Evolutionary conservation across 2,888 invertebrate genomes (phyloP).

Genomic region (Augiades crinisus): DNA sequence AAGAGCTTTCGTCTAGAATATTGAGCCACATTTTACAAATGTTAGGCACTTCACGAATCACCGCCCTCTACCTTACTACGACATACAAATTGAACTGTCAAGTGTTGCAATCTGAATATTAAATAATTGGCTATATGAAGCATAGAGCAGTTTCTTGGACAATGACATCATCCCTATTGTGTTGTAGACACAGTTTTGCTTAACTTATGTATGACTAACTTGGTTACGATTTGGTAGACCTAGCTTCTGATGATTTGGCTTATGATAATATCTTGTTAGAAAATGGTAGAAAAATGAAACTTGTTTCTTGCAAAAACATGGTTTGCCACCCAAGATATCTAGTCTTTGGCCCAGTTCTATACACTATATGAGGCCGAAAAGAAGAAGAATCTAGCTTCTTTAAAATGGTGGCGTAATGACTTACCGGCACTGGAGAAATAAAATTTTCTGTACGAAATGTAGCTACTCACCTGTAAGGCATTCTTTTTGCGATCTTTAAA

Average conservation of each 20-base stretch:
- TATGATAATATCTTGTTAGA: no score
- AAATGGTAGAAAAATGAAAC: no score
- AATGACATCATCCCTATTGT: constrained; percentile 17
- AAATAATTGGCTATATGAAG: constrained; percentile 17
- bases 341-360: no score
- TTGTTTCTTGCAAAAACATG: no score
- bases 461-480: not conserved
- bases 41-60: not conserved
- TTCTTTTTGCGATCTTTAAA: not conserved
- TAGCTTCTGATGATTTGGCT: not conserved
- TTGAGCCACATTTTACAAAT: no score
- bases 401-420: no score
- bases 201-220: constrained; percentile 6
- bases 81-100: constrained; percentile 4
- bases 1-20: no score
- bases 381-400: no score
- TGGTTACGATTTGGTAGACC: not conserved
- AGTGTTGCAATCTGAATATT: constrained; percentile 19
- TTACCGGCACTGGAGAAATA: not conserved
- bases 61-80: not conserved
- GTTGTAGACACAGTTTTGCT: not conserved
- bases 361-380: no score
- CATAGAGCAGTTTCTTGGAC: not conserved
- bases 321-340: no score
- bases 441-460: not conserved